Conservation (phyloP, 1,140 invertebrate species). For the Lepeophtheirus salmonis region DNA sequence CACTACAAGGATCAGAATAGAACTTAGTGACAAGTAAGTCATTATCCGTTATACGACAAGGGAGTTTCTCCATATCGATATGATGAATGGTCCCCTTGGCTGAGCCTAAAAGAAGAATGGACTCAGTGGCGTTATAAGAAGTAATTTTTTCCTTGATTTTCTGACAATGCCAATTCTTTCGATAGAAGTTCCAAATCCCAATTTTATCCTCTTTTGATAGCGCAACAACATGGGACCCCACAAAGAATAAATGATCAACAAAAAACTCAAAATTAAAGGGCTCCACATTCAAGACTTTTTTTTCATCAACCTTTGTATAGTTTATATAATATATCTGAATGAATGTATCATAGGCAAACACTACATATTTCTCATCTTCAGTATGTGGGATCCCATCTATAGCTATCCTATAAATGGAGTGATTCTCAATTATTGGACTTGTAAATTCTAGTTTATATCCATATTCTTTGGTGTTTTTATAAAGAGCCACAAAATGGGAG, state of each 20-base stretch:
- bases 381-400: constrained; percentile 49
- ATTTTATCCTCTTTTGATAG: constrained; percentile 85
- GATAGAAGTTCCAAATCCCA: constrained; percentile 96
- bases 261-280: constrained; percentile 35
- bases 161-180: constrained; percentile 92
- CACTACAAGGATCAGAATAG: constrained; percentile 78
- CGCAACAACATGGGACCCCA: constrained; percentile 86
- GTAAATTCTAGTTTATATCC: neutral
- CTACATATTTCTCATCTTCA: too few species aligned
- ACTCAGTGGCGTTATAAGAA: constrained; percentile 77
- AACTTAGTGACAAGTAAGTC: constrained; percentile 90
- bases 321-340: too few species aligned
- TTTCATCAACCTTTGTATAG: too few species aligned
- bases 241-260: constrained; percentile 90
- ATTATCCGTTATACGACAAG: constrained; percentile 94
- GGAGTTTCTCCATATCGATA: constrained; percentile 99
- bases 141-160: constrained; percentile 71
- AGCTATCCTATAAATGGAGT: constrained; percentile 47
- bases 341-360: too few species aligned
- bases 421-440: neutral
- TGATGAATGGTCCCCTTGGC: constrained; percentile 93
- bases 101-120: constrained; percentile 78
- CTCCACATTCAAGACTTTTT: constrained; percentile 65
- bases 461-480: constrained; percentile 38
- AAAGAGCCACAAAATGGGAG: constrained; percentile 83